Evolutionary conservation across 2,888 invertebrate species (phyloP).

Genomic region (Serripes groenlandicus): DNA sequence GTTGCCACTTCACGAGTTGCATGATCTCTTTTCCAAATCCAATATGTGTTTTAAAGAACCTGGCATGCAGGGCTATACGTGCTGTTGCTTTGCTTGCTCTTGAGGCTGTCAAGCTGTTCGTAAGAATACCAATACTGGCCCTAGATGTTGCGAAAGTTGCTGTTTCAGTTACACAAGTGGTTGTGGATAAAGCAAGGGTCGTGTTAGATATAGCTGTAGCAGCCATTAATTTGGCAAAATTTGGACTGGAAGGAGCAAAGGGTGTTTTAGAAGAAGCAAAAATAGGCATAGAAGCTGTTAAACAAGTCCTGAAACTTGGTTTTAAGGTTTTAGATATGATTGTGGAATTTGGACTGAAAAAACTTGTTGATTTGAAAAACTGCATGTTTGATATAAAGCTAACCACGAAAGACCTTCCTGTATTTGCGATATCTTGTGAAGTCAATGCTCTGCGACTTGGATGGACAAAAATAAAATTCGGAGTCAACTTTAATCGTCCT

Average conservation of each 20-base stretch:
- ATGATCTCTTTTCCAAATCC: slow-evolving; percentile 60
- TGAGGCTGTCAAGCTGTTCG: slow-evolving; percentile 59
- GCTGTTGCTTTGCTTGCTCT: slow-evolving; percentile 51
- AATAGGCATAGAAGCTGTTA: slow-evolving; percentile 42
- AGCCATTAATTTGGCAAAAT: slow-evolving; percentile 33
- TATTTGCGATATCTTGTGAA: slow-evolving; percentile 43
- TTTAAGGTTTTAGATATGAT: slow-evolving; percentile 40
- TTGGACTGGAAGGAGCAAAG: slow-evolving; percentile 42
- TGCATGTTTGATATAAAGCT: slow-evolving; percentile 42
- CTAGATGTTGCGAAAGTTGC: slow-evolving; percentile 52
- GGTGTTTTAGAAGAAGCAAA: slow-evolving; percentile 39
- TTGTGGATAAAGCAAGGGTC: slow-evolving; percentile 60
- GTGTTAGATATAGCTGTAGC: slow-evolving; percentile 47
- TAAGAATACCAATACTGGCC: slow-evolving; percentile 50
- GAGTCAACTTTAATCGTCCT: slow-evolving; percentile 24
- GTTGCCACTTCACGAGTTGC: slow-evolving; percentile 52
- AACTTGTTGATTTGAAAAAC: slow-evolving; percentile 33
- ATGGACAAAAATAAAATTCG: slow-evolving; percentile 21
- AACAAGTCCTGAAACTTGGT: slow-evolving; percentile 34
- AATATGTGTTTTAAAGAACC: slow-evolving; percentile 51
- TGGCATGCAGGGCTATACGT: slow-evolving; percentile 47
- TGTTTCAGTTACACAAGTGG: slow-evolving; percentile 47
- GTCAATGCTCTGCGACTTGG: slow-evolving; percentile 34
- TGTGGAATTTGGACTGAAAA: slow-evolving; percentile 36
- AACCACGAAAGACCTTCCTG: slow-evolving; percentile 6